Evolutionary conservation across 2,888 invertebrate genomes (phyloP).

Genomic region (Clunio marinus): DNA sequence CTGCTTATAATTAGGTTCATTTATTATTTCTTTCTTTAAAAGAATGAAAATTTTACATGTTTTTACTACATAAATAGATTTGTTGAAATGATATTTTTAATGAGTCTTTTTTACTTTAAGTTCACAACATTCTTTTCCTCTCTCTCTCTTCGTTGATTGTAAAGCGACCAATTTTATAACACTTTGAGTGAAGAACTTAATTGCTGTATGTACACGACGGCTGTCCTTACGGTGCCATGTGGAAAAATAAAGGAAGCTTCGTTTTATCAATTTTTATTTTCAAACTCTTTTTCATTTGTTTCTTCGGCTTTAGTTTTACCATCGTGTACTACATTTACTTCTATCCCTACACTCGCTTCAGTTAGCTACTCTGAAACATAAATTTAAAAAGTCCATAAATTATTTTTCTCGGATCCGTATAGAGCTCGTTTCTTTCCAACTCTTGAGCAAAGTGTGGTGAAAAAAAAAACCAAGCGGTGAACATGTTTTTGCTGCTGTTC

Average conservation of each 20-base stretch:
- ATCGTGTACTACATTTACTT: background rate
- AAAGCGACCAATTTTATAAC: slow-evolving; percentile 14
- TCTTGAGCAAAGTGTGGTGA: background rate
- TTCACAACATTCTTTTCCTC: too few relatives aligned
- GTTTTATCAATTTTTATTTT: slow-evolving; percentile 18
- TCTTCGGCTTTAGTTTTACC: slow-evolving; percentile 5
- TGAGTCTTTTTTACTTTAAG: too few relatives aligned
- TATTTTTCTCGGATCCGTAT: slow-evolving; percentile 1
- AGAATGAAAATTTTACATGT: too few relatives aligned
- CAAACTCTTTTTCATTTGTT: background rate
- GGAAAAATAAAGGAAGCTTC: slow-evolving; percentile 5
- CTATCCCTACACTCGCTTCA: background rate
- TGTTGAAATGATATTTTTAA: too few relatives aligned
- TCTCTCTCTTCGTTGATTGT: too few relatives aligned
- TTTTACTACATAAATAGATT: too few relatives aligned
- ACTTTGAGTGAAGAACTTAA: slow-evolving; percentile 12
- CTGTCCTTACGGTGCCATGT: background rate
- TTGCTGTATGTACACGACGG: background rate
- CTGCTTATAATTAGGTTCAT: too few relatives aligned
- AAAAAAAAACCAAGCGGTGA: slow-evolving; percentile 7
- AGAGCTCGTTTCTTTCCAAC: background rate
- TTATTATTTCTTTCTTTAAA: too few relatives aligned
- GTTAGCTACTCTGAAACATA: slow-evolving; percentile 15
- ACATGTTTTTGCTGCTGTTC: slow-evolving; percentile 16
- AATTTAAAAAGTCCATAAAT: slow-evolving; percentile 33